Conservation (phyloP, 2,797 vertebrate genomes). For the Lycodopsis pacificus region DNA sequence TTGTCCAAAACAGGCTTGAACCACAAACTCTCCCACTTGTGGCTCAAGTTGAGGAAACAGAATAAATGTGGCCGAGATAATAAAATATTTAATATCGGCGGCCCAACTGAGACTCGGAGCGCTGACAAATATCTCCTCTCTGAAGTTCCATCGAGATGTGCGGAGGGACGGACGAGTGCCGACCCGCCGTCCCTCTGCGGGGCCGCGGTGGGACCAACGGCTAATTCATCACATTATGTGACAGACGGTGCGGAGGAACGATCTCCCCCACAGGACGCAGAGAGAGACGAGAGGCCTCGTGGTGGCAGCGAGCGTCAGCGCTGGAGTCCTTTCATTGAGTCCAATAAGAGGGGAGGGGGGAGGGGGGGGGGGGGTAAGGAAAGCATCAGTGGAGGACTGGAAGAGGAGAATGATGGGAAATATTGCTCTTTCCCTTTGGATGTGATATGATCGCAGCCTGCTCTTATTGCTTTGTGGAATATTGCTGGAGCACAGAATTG, state of each 20-base stretch:
- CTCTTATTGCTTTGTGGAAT: constrained; percentile 84
- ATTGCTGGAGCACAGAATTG: constrained; percentile 81
- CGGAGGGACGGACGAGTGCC: constrained; percentile 71
- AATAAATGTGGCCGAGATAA: constrained; percentile 12
- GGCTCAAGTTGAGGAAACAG: constrained; percentile 11
- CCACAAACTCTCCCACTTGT: constrained; percentile 17
- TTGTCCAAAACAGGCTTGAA: constrained; percentile 2
- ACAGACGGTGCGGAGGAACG: constrained; percentile 76
- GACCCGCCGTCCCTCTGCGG: constrained; percentile 67
- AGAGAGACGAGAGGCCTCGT: constrained; percentile 57
- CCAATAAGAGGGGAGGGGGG: constrained; percentile 56
- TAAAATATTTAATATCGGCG: constrained; percentile 40
- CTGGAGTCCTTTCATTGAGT: constrained; percentile 60
- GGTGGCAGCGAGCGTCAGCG: constrained; percentile 62
- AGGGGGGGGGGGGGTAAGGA: constrained; percentile 22
- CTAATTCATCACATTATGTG: constrained; percentile 79
- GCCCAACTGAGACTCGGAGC: constrained; percentile 30
- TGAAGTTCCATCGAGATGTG: constrained; percentile 73
- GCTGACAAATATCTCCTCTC: constrained; percentile 54
- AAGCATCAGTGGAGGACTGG: constrained; percentile 60
- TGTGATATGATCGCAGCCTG: constrained; percentile 76
- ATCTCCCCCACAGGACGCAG: constrained; percentile 66
- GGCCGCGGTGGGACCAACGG: constrained; percentile 70
- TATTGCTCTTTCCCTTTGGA: constrained; percentile 80
- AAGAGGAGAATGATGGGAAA: constrained; percentile 72